A percentile compares a stretch with the other conserved stretches of the same genome.
Conservation (phyloP, 1,140 invertebrate genomes). For the Drosophila novamexicana region DNA sequence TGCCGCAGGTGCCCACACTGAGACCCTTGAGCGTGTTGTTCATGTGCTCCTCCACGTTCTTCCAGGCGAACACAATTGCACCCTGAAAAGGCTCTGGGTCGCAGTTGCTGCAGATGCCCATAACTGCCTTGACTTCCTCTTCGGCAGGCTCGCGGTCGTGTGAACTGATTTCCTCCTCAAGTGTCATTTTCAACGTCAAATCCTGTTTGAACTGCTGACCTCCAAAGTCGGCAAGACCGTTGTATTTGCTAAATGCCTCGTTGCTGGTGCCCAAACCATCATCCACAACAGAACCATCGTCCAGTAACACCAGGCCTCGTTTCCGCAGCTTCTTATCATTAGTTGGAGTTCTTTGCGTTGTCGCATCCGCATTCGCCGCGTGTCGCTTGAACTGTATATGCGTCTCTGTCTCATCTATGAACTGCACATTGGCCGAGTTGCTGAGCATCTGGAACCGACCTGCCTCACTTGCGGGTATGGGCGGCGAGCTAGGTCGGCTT, state of each 20-base stretch:
- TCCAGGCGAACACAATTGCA: conserved; percentile 90
- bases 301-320: conserved; percentile 87
- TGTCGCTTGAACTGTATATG: conserved; percentile 86
- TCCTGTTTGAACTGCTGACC: conserved; percentile 85
- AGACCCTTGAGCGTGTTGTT: conserved; percentile 88
- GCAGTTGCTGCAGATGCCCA: conserved; percentile 91
- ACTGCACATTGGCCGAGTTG: conserved; percentile 85
- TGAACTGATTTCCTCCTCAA: conserved; percentile 85
- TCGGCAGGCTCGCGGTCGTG: conserved; percentile 92
- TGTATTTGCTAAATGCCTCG: conserved; percentile 68
- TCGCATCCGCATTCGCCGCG: conserved; percentile 1
- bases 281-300: conserved; percentile 88
- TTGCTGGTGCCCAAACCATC: conserved; percentile 80
- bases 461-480: background rate
- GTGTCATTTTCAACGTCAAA: conserved; percentile 60
- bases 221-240: conserved; percentile 89
- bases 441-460: conserved; percentile 84
- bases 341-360: conserved; percentile 48
- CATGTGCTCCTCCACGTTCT: conserved; percentile 83
- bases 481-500: background rate
- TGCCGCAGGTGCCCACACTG: conserved; percentile 86
- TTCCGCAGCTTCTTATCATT: conserved; percentile 85
- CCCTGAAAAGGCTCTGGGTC: conserved; percentile 90
- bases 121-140: conserved; percentile 91
- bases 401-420: conserved; percentile 85